Percentiles rank a stretch among this genome's conserved stretches.
Conservation (phyloP, 1,140 invertebrate species). For the Trigoniulus corallinus region DNA sequence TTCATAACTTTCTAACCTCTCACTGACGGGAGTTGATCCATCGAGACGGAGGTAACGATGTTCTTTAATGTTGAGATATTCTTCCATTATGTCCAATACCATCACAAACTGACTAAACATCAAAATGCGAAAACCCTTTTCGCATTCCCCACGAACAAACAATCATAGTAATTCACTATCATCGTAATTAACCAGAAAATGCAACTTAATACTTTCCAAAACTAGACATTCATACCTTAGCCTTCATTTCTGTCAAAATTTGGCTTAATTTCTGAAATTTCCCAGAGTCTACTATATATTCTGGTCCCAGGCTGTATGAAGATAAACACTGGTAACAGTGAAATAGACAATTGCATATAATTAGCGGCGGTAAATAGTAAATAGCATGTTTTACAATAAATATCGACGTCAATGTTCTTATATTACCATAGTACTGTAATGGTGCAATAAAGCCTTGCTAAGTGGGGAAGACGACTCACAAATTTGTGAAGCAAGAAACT, state of each 20-base stretch:
- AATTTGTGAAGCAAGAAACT: no score
- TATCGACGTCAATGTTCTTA: not conserved
- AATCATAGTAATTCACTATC: no score
- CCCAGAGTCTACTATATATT: constrained; percentile 30
- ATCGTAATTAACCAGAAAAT: not conserved
- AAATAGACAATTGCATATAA: no score
- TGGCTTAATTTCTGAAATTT: constrained; percentile 34
- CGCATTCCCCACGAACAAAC: constrained; percentile 37
- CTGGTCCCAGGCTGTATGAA: constrained; percentile 22
- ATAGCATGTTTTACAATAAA: not conserved
- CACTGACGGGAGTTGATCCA: constrained; percentile 45
- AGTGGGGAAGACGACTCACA: no score
- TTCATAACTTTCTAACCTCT: not conserved
- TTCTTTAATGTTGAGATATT: constrained; percentile 54
- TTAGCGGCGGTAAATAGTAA: no score
- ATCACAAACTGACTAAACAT: constrained; percentile 93
- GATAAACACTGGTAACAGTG: constrained; percentile 25
- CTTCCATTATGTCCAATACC: constrained; percentile 75
- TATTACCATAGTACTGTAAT: no score
- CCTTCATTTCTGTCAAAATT: constrained; percentile 26
- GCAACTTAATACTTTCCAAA: not conserved
- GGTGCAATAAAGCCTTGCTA: no score
- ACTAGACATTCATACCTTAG: constrained; percentile 18
- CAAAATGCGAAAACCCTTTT: constrained; percentile 40
- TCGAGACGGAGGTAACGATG: constrained; percentile 64